These are phyloP conservation scores for Percopsis transmontana DNA, from an alignment of 2,113 vertebrate species.

Conservation along the genomic window DNA sequence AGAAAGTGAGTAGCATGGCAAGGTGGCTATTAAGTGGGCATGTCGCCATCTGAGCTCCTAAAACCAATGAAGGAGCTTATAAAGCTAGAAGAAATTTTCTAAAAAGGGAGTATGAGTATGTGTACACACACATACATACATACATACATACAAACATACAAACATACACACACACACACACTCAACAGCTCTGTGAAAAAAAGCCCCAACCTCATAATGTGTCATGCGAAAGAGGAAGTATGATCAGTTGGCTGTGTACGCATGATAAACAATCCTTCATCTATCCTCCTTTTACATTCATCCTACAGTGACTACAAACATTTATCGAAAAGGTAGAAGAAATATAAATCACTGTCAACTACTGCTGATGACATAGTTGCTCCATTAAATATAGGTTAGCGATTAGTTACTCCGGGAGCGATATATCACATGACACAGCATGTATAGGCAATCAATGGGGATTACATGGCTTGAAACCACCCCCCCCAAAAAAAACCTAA, in stretches of 20 bases:
- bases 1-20: background rate
- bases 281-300: slow-evolving; percentile 23
- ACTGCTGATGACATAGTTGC: slow-evolving; percentile 39
- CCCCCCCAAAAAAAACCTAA: slow-evolving; percentile 49
- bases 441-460: slow-evolving; percentile 44
- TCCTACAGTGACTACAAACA: background rate
- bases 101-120: no score
- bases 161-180: no score
- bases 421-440: slow-evolving; percentile 23
- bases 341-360: slow-evolving; percentile 42
- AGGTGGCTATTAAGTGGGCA: no score
- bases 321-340: slow-evolving; percentile 1
- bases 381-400: slow-evolving; percentile 45
- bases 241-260: no score
- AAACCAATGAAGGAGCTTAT: background rate
- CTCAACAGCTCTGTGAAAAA: no score
- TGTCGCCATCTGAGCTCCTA: background rate
- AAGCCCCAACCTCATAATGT: no score
- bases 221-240: no score
- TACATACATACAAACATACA: no score
- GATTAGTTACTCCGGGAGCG: slow-evolving; percentile 38
- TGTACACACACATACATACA: no score
- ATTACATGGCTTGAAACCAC: background rate
- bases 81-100: no score
- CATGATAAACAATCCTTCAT: background rate